Evolutionary conservation across 2,113 vertebrate species (phyloP), one percentile per base, ranked within the genome.

Genomic region (Eublepharis macularius): DNA sequence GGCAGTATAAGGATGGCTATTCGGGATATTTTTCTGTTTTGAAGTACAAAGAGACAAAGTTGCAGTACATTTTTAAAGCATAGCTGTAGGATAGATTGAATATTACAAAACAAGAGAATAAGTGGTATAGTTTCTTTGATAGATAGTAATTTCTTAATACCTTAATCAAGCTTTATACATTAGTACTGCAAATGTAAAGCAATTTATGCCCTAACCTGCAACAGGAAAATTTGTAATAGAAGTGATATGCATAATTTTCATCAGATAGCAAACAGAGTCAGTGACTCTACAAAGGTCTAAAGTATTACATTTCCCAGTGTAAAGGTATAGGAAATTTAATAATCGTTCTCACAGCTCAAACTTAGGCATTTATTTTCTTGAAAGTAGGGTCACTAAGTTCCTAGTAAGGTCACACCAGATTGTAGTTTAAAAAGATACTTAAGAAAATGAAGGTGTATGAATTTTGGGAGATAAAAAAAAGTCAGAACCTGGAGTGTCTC

Each of bases 1-100:
- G 97, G 96, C 60, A 63, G 60, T 63, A 63, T 63, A 63, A 63
- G 29, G 60, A 63, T 29, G 14, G 19, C 51, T 54, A 54, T 54
- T 26, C 60, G 29, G 21, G 24, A 29, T 63, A 63, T 29, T n/a
- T 66, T 41, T 84, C 26, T 21, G 65, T 36, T 84, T 47, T 24
- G 60, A 84, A 82, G n/a, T 32, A 49, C 49, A 45, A 68, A 75
- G 76, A 73, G 76, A 13, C 13, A 68, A 78, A 49, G 1, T 1
- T n/a, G 1, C 74, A 47, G 13, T 34, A 36, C 29, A 76, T n/a
- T 69, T 76, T 70, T 43, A 70, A 81, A 75, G 63, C 29, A 72
- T 45, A 68, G 26, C 19, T 39, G 68, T 79, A 32, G 36, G 36
- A 29, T 57, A 78, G 80, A 66, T 51, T 5, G 57, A 21, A 32